A percentile compares a stretch with the other conserved stretches of the same genome.
phyloP scores from a whole-genome alignment of 92 coral and sea anemone genomes.

The Palythoa grandiflora region DNA sequence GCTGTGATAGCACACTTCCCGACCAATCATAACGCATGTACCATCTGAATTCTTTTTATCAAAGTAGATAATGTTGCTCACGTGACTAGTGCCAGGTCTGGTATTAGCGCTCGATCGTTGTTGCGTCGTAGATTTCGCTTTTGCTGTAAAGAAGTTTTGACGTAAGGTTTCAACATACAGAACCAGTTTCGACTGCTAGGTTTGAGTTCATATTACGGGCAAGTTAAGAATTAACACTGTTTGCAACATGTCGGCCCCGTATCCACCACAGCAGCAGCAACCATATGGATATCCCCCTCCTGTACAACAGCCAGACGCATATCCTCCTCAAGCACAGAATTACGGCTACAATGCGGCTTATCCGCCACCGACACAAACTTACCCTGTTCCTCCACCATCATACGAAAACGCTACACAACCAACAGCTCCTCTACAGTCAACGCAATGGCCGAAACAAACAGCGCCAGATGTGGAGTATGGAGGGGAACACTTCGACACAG shows the following conservation, averaged over 20 bases:
- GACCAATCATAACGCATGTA: too few species aligned
- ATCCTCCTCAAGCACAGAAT: neutral
- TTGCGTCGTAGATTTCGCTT: neutral
- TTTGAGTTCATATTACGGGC: neutral
- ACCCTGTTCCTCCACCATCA: constrained; percentile 32
- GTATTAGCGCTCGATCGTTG: neutral
- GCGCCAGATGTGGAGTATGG: constrained; percentile 10
- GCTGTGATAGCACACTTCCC: too few species aligned
- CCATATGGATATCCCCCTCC: neutral
- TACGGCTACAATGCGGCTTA: neutral
- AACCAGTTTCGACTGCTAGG: neutral
- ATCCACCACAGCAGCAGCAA: constrained; percentile 27
- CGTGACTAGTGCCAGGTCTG: constrained; percentile 14
- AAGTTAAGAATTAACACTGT: neutral
- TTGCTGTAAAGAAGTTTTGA: neutral
- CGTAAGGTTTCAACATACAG: neutral
- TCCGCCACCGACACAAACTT: constrained; percentile 7
- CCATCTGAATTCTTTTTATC: too few species aligned
- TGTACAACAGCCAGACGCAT: neutral
- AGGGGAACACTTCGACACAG: constrained; percentile 30
- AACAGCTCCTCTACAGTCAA: neutral
- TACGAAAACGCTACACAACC: constrained; percentile 35
- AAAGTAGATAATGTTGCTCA: neutral
- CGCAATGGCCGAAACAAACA: constrained; percentile 27
- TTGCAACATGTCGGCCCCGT: constrained; percentile 31